phyloP scores from a whole-genome alignment of 2,888 invertebrate species.

The Drosophila mettleri region DNA sequence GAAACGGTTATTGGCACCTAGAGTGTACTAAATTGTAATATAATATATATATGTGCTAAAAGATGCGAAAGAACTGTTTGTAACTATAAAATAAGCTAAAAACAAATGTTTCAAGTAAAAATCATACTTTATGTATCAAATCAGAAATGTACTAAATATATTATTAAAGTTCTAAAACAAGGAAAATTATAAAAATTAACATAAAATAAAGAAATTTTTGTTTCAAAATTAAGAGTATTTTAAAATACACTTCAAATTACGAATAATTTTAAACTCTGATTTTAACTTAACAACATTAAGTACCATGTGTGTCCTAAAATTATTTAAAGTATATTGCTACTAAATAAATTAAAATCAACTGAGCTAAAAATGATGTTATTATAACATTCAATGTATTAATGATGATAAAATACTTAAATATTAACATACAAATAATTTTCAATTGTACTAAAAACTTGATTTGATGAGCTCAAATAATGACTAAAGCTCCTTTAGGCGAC shows the following conservation, averaged over 20 bases:
- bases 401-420: not conserved
- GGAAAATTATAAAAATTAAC: not conserved
- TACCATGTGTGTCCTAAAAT: not conserved
- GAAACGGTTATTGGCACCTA: not conserved
- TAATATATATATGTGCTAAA: not conserved
- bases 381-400: not conserved
- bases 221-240: not conserved
- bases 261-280: not conserved
- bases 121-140: not conserved
- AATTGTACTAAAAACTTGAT: conserved; percentile 1
- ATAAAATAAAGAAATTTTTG: not conserved
- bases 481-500: not conserved
- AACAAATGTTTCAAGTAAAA: not conserved
- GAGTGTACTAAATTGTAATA: not conserved
- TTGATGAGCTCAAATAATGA: not conserved
- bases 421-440: too few species aligned
- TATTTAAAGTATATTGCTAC: too few species aligned
- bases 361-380: too few species aligned
- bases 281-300: not conserved
- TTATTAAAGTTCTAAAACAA: accelerated
- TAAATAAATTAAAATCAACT: not conserved
- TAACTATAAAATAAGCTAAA: too few species aligned
- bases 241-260: not conserved
- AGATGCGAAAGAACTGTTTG: not conserved
- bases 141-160: not conserved